Evolutionary conservation across 1,140 invertebrate species (phyloP).

Genomic region (Papilio aristodemus): DNA sequence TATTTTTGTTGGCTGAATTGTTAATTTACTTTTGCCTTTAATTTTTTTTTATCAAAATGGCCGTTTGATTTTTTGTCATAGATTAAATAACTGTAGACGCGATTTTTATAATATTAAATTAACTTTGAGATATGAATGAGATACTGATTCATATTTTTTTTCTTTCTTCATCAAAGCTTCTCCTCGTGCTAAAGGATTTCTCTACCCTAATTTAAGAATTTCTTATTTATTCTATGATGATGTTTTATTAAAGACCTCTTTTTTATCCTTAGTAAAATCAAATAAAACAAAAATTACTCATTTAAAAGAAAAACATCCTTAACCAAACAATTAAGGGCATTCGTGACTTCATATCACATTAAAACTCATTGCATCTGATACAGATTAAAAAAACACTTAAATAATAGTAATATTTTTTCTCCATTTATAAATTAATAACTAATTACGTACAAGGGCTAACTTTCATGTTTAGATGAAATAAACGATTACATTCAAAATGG

Average conservation of each 20-base stretch:
- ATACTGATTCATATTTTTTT: no score
- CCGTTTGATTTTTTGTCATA: background rate
- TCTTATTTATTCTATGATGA: no score
- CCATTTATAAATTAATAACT: conserved; percentile 26
- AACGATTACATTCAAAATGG: conserved; percentile 22
- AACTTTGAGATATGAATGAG: no score
- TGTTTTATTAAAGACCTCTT: no score
- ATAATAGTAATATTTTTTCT: background rate
- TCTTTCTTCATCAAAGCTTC: no score
- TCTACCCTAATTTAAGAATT: no score
- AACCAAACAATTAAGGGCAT: conserved; percentile 1
- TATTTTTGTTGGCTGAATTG: background rate
- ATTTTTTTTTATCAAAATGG: background rate
- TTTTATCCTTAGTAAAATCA: no score
- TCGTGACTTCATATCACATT: background rate
- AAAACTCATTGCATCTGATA: background rate
- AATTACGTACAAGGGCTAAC: conserved; percentile 21
- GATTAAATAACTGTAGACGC: no score
- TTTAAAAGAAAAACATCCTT: background rate
- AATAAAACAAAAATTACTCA: no score
- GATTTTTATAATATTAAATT: no score
- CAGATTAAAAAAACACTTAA: conserved; percentile 23
- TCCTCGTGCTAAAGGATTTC: no score
- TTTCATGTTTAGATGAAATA: conserved; percentile 30
- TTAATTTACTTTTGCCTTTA: conserved; percentile 1